Evolutionary conservation across 2,797 vertebrate species (phyloP).

Genomic region (Neosilurus hyrtlii): DNA sequence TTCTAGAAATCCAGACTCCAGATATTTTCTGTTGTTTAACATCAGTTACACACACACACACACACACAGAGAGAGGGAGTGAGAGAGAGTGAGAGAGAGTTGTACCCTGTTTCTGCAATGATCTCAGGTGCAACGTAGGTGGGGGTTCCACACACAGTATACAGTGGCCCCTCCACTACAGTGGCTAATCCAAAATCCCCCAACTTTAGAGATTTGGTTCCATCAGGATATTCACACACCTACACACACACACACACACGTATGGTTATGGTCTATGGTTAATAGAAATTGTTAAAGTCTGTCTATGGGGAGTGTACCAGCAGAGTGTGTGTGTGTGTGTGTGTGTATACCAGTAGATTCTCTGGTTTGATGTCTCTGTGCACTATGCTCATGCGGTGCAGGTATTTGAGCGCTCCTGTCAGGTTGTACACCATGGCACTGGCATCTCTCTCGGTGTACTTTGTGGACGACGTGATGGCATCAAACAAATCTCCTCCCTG

Average conservation of each 20-base stretch:
- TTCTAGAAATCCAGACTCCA: background rate
- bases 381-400: slow-evolving; percentile 92
- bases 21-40: background rate
- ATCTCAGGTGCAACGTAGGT: slow-evolving; percentile 97
- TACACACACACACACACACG: slow-evolving; percentile 48
- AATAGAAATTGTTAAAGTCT: background rate
- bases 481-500: slow-evolving; percentile 97
- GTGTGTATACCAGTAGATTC: slow-evolving; percentile 85
- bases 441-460: slow-evolving; percentile 92
- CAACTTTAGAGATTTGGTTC: slow-evolving; percentile 93
- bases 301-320: background rate
- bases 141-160: slow-evolving; percentile 95
- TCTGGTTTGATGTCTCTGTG: slow-evolving; percentile 98
- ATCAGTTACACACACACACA: background rate
- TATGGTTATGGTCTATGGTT: background rate
- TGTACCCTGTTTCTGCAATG: slow-evolving; percentile 94
- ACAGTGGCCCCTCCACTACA: slow-evolving; percentile 89
- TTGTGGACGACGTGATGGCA: slow-evolving; percentile 96
- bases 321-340: slow-evolving; percentile 15
- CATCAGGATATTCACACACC: slow-evolving; percentile 91
- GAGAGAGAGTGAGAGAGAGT: background rate
- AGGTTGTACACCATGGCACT: slow-evolving; percentile 98
- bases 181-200: slow-evolving; percentile 96
- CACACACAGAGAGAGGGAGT: background rate
- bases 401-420: slow-evolving; percentile 87